phyloP scores from a whole-genome alignment of 1,140 invertebrate genomes.

The Drosophila albomicans region DNA sequence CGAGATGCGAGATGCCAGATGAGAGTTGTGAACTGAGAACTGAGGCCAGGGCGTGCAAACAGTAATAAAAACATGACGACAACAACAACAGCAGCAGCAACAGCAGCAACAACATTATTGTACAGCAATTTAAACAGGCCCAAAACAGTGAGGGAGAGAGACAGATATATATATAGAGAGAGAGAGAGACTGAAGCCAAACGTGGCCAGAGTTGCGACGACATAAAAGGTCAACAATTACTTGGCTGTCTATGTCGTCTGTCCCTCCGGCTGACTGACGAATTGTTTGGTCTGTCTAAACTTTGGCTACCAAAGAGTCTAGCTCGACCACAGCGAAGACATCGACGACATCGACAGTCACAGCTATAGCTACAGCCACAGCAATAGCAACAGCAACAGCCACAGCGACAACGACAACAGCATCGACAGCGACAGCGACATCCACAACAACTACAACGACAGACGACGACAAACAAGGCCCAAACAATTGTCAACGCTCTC shows the following conservation, averaged over 20 bases:
- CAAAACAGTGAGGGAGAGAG: slow-evolving; percentile 27
- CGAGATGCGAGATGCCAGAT: background rate
- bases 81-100: slow-evolving; percentile 54
- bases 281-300: slow-evolving; percentile 82
- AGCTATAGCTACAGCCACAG: background rate
- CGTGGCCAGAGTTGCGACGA: slow-evolving; percentile 65
- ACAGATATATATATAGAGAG: background rate
- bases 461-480: slow-evolving; percentile 77
- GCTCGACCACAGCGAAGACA: slow-evolving; percentile 62
- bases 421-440: slow-evolving; percentile 16
- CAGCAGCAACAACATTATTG: slow-evolving; percentile 41
- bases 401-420: slow-evolving; percentile 31
- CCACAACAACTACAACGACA: slow-evolving; percentile 39
- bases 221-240: slow-evolving; percentile 84
- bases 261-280: slow-evolving; percentile 56
- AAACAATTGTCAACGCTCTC: slow-evolving; percentile 82
- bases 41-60: slow-evolving; percentile 72
- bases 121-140: slow-evolving; percentile 55
- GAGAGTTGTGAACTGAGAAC: slow-evolving; percentile 31
- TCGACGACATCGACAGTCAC: slow-evolving; percentile 45
- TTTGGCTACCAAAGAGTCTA: slow-evolving; percentile 82
- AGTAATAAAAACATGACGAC: slow-evolving; percentile 82
- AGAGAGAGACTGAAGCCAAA: slow-evolving; percentile 59
- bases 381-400: slow-evolving; percentile 35
- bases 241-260: slow-evolving; percentile 44